Evolutionary conservation across 2,797 vertebrate genomes (phyloP).

Genomic region (Diceros bicornis): DNA sequence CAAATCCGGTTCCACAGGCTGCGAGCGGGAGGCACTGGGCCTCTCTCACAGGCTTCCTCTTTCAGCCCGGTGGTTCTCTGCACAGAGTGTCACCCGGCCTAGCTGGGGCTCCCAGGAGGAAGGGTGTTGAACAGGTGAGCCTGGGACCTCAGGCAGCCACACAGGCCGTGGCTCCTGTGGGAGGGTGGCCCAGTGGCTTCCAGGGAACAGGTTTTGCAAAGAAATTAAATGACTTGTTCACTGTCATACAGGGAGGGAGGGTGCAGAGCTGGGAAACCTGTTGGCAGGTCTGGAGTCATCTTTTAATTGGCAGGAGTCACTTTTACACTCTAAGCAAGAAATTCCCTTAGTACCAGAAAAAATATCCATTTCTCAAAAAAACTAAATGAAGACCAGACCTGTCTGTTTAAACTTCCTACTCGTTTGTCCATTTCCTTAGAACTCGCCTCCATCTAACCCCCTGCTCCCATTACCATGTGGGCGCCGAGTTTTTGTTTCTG

Average conservation of each 20-base stretch:
- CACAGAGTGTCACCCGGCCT: background rate
- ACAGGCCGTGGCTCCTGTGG: background rate
- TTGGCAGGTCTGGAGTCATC: background rate
- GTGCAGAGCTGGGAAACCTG: background rate
- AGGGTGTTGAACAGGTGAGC: background rate
- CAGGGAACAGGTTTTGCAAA: conserved; percentile 34
- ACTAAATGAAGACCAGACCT: background rate
- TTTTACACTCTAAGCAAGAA: background rate
- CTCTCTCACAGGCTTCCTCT: background rate
- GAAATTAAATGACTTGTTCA: background rate
- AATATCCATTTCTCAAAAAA: background rate
- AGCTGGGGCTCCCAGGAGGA: background rate
- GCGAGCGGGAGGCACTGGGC: background rate
- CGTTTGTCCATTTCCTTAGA: accelerated
- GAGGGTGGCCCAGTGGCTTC: background rate
- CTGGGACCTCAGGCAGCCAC: background rate
- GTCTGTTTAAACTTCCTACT: background rate
- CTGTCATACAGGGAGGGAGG: background rate
- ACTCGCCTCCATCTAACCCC: accelerated
- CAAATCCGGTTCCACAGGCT: background rate
- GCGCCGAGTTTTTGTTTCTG: background rate
- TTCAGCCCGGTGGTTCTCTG: background rate
- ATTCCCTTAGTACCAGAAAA: background rate
- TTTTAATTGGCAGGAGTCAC: background rate
- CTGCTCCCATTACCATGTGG: accelerated